A percentile compares a stretch with the other conserved stretches of the same genome.
phyloP scores from a whole-genome alignment of 2,797 vertebrate species.

The Momotus momota region DNA sequence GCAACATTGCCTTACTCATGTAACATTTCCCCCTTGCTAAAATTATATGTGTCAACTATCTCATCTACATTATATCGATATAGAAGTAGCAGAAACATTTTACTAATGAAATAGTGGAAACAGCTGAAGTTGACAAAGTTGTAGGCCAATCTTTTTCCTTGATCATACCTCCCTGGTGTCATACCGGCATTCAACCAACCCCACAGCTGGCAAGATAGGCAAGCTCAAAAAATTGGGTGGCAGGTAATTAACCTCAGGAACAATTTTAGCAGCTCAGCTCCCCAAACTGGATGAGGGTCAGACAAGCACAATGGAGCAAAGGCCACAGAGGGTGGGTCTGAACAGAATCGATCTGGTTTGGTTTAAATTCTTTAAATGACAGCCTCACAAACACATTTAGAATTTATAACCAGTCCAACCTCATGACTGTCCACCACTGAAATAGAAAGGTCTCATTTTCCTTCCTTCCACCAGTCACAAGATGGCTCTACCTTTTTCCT shows the following conservation, averaged over 20 bases:
- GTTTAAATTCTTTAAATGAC: background rate
- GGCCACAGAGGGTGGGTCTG: background rate
- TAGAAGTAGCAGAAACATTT: background rate
- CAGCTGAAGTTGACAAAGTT: background rate
- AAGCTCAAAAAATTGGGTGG: background rate
- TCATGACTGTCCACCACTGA: background rate
- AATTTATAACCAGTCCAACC: background rate
- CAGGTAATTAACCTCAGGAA: background rate
- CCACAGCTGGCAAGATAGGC: background rate
- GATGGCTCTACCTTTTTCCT: background rate
- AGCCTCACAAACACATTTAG: background rate
- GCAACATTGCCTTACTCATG: background rate
- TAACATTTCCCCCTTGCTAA: background rate
- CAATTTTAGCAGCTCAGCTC: background rate
- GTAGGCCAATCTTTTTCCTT: background rate
- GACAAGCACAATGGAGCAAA: background rate
- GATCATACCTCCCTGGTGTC: background rate
- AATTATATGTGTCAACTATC: background rate
- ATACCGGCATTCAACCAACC: background rate
- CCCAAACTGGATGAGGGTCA: background rate
- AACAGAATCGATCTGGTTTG: background rate
- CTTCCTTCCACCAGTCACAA: background rate
- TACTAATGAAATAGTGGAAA: background rate
- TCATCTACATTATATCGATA: background rate
- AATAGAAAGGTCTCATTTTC: background rate